Evolutionary conservation across 1,140 invertebrate genomes (phyloP), one percentile per base, ranked within the genome.

Genomic region (Drosophila prosaltans): DNA sequence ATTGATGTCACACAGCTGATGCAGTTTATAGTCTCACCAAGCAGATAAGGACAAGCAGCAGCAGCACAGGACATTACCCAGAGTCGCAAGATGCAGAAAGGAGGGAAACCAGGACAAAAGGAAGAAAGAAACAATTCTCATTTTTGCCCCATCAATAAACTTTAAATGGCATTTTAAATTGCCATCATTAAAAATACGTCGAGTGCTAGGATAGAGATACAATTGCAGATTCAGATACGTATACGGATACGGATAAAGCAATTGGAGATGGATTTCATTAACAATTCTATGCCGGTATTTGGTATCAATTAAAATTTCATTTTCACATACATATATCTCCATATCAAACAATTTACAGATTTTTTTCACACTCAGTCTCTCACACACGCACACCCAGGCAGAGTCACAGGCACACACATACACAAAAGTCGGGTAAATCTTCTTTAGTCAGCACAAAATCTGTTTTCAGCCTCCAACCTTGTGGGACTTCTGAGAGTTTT

Each of bases 1-100:
- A 86, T 86, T 88, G 83, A 88, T 79, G 76, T 61, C 80, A 55
- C 80, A 51, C 70, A 86, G 72, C 79, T 79, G 82, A 79, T 79
- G 83, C 79, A 79, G 57, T 59, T 40, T 59, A 59, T 59, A 40
- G 21, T 32, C 32, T 51, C 16, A 2, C 32, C 57, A 32, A 21
- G 32, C n/a, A 36, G 30, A 16, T 21, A 26, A 51, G 45, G 45
- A 51, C 45, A 36, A 41, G 40, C 40, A 41, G 39, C 39, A 40
- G 41, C 11, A 43, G 11, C 8, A 51, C 8, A 51, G 45, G 21
- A 26, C 21, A 51, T 51, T 24, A 24, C 7, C 21, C 45, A 9
- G 21, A 26, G 21, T 26, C 45, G 26, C 45, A 59, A 40, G 28
- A 57, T 6, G 8, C 16, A 16, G 24, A 39, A 10, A 24, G 16